Evolutionary conservation across 1,140 invertebrate species (phyloP).

Genomic region (Anadara kagoshimensis): DNA sequence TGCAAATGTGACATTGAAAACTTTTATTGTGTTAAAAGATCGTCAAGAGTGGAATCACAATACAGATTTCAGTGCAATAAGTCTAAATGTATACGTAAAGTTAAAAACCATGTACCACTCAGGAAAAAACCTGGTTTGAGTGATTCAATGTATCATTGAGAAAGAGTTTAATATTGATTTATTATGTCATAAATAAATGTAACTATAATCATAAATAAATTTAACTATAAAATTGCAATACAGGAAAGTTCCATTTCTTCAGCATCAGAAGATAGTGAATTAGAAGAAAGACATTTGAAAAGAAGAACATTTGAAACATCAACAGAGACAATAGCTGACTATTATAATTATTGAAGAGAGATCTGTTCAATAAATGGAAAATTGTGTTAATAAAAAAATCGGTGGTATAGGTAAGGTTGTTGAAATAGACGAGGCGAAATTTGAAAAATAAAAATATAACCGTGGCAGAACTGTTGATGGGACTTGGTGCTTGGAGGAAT

Average conservation of each 20-base stretch:
- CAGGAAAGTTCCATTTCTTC: constrained; percentile 14
- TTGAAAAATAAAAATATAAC: constrained; percentile 29
- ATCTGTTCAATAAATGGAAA: constrained; percentile 14
- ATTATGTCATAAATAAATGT: too few relatives aligned
- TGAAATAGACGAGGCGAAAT: constrained; percentile 34
- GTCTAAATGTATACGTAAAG: constrained; percentile 3
- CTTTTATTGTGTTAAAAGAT: too few relatives aligned
- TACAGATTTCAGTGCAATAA: constrained; percentile 19
- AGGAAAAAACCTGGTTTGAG: constrained; percentile 15
- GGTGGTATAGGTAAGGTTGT: constrained; percentile 4
- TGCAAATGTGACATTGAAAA: too few relatives aligned
- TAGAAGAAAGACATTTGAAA: neutral
- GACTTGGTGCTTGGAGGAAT: constrained; percentile 27
- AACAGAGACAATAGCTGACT: constrained; percentile 21
- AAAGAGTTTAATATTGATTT: constrained; percentile 7
- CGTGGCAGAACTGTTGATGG: constrained; percentile 14
- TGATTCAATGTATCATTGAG: neutral
- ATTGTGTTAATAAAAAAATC: neutral
- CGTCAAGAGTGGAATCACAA: neutral
- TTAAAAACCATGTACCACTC: constrained; percentile 12
- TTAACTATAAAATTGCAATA: constrained; percentile 3
- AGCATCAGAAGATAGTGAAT: constrained; percentile 1
- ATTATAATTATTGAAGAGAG: constrained; percentile 22
- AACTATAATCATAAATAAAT: constrained; percentile 8
- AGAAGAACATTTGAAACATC: constrained; percentile 17